phyloP scores from a whole-genome alignment of 2,113 vertebrate genomes.

The Podocnemis expansa region DNA sequence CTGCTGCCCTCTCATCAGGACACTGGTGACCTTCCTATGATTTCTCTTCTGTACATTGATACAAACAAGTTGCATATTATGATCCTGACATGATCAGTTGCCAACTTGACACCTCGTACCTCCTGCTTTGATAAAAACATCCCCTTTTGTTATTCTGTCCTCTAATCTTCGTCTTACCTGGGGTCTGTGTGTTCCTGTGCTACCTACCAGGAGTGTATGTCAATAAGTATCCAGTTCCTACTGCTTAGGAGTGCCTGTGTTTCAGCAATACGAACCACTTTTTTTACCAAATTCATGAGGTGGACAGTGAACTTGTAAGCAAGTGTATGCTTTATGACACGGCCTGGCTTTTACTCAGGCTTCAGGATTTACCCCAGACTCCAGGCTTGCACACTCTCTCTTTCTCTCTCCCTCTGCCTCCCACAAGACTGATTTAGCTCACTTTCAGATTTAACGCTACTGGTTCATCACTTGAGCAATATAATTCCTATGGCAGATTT shows the following conservation, averaged over 20 bases:
- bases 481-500: not conserved
- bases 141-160: not conserved
- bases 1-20: not conserved
- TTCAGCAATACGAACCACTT: too few relatives aligned
- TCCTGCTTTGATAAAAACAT: not conserved
- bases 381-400: not conserved
- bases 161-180: not conserved
- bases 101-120: not conserved
- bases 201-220: not conserved
- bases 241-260: too few relatives aligned
- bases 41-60: not conserved
- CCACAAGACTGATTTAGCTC: not conserved
- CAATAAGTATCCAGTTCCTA: not conserved
- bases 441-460: not conserved
- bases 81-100: too few relatives aligned
- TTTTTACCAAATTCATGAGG: too few relatives aligned
- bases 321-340: not conserved
- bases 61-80: not conserved
- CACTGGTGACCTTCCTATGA: not conserved
- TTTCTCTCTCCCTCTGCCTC: too few relatives aligned
- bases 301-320: not conserved
- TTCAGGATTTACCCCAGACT: not conserved
- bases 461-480: not conserved
- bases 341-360: not conserved
- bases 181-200: not conserved